Base-by-base conservation (phyloP, 2,113 vertebrate species). In the Aviceda subcristata region DNA sequence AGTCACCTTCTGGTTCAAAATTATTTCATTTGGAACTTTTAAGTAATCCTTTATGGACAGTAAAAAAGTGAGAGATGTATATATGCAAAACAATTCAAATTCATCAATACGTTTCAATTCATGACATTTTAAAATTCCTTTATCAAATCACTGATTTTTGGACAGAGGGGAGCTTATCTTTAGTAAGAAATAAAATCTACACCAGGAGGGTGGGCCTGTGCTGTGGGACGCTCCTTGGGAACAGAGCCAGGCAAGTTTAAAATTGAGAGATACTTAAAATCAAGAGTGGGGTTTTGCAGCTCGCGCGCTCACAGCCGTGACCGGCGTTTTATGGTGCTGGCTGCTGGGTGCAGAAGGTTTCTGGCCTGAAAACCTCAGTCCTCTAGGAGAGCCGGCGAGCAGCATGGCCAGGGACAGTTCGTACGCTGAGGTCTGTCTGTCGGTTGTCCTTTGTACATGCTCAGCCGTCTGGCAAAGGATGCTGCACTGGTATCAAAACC, bases 301-400 rank as follows among this genome's bases (percentile, higher is more conserved):
- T 68, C 48, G 12, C 0, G 0, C 1, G 0, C 23, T 79, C 15
- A 11, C 26, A 63, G 45, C 15, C 39, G 38, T 48, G 51, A 19
- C 7, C 26, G 30, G 7, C 8, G 4, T 82, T 90, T 93, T 41
- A 17, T 53, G 39, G 12, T 75, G 26, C 53, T 69, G 51, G 29
- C 34, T 91, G 38, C 27, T 80, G 53, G 22, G 43, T 41, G 18
- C 24, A 48, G 39, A 50, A 36, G 14, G 36, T 36, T 82, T 59
- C 71, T 72, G 66, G 43, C 57, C 41, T 57, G 56, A 56, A 88
- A 92, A 62, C 34, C 3, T 78, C 75, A 21, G 23, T 38, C 9
- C 26, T 45, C 4, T 16, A 15, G 29, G 27, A 73, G 9, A 55
- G 29, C 7, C 3, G 0, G 15, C 22, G 12, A 87, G 57, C 45